These are phyloP conservation scores for Ciconia boyciana DNA, from an alignment of 2,113 vertebrate species.

Conservation along the genomic window DNA sequence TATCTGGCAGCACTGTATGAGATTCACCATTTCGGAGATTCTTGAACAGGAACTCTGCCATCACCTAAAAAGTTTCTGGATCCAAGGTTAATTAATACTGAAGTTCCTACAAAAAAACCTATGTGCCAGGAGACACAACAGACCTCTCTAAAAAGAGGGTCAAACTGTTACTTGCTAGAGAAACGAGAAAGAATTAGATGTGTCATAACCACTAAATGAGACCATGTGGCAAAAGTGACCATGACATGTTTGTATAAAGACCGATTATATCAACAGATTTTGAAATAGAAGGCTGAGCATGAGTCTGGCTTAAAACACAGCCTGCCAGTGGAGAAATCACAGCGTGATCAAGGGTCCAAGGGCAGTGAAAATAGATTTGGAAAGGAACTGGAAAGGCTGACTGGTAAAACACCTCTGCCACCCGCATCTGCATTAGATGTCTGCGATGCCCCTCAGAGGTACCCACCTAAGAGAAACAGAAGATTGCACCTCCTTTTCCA, in stretches of 20 bases:
- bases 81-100: not conserved
- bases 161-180: not conserved
- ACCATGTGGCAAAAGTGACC: not conserved
- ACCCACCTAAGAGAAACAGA: not conserved
- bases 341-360: not conserved
- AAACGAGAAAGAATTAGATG: conserved; percentile 33
- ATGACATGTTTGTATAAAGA: conserved; percentile 27
- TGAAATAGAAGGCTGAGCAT: not conserved
- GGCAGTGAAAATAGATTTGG: not conserved
- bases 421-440: not conserved
- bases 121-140: not conserved
- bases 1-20: not conserved
- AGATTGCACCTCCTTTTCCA: not conserved
- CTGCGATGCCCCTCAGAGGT: not conserved
- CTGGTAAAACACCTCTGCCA: not conserved
- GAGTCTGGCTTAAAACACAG: not conserved
- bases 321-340: not conserved
- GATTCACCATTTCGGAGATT: not conserved
- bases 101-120: not conserved
- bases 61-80: not conserved
- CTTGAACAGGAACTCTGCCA: not conserved
- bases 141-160: not conserved
- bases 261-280: not conserved
- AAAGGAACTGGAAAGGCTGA: not conserved
- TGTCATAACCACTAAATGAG: conserved; percentile 22